Base-by-base conservation (phyloP, 2,113 vertebrate species). In the Bufo gargarizans region DNA sequence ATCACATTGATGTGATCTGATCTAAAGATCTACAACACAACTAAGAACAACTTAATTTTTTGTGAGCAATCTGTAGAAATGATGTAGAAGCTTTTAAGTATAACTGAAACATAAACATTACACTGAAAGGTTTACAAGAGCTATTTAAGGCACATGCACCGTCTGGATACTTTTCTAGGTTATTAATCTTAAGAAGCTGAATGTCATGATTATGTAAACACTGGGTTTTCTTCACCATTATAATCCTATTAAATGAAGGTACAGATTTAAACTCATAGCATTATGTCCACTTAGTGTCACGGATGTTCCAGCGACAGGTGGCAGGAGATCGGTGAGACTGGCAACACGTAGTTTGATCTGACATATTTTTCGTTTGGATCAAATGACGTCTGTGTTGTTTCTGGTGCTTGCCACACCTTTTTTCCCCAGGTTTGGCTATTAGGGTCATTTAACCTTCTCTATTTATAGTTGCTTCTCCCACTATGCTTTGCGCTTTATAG, bases 141-240 rank as follows among this genome's bases (percentile, higher is more conserved):
- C 50, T 85, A 85, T 85, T 85, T 85, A 20, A 19, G 22, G 72
- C 69, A 58, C 55, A 69, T 69, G 9, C 65, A 22, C 33, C 7
- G 55, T 85, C 50, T 85, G 71, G 6, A 1, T 55, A 19, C 55
- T 84, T 56, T 59, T 4, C 6, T 85, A 47, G 33, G 14, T 59
- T 58, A 85, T 85, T 59, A 74, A 76, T 85, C 83, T 72, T 63
- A 6, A 43, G 16, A 84, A 58, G 16, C 50, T 19, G 50, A 33
- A 67, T 74, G 67, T 67, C 63, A 67, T n/a, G 49, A 50, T 22
- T 4, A 65, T 69, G 63, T 67, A 19, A 77, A 50, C 16, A 50
- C 11, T 16, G 11, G 3, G 17, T 53, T 77, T 77, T 77, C 22
- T 33, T 71, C 76, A 12, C 50, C 49, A n/a, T 77, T 77, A 53